A percentile compares a stretch with the other conserved stretches of the same genome.
Evolutionary conservation across 2,888 invertebrate species (phyloP).

Genomic region (Coenonympha arcania): DNA sequence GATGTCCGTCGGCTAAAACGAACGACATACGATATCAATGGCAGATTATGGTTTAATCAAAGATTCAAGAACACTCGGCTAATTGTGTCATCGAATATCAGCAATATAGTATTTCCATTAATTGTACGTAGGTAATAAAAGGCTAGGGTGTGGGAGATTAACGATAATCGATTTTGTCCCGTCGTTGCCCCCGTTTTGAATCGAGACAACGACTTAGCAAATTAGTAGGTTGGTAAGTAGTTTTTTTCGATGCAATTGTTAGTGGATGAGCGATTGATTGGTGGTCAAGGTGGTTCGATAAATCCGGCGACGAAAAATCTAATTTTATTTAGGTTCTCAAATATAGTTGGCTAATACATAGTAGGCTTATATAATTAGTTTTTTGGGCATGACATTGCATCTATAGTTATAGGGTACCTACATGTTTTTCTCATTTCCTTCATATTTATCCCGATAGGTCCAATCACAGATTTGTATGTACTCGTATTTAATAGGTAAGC

Average conservation of each 20-base stretch:
- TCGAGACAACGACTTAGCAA: conserved; percentile 6
- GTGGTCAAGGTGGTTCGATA: too few species aligned
- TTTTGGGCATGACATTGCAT: too few species aligned
- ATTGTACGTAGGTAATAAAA: conserved; percentile 25
- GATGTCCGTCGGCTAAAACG: not conserved
- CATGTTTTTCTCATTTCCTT: too few species aligned
- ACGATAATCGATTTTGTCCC: conserved; percentile 26
- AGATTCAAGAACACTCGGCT: conserved; percentile 8
- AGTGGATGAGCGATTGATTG: too few species aligned
- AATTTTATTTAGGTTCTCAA: too few species aligned
- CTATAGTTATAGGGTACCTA: too few species aligned
- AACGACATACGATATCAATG: conserved; percentile 1
- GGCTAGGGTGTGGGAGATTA: conserved; percentile 29
- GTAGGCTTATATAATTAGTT: too few species aligned
- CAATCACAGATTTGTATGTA: too few species aligned
- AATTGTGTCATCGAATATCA: conserved; percentile 22
- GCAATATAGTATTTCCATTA: conserved; percentile 21
- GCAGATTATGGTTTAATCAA: not conserved
- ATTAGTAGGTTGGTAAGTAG: conserved; percentile 15
- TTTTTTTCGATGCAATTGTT: conserved; percentile 17
- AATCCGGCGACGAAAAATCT: too few species aligned
- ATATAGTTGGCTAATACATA: too few species aligned
- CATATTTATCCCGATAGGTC: too few species aligned
- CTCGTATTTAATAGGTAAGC: too few species aligned
- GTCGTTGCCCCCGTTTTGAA: conserved; percentile 2